A percentile compares a stretch with the other conserved stretches of the same genome.
Evolutionary conservation across 2,888 invertebrate genomes (phyloP).

Genomic region (Drosophila algonquin): DNA sequence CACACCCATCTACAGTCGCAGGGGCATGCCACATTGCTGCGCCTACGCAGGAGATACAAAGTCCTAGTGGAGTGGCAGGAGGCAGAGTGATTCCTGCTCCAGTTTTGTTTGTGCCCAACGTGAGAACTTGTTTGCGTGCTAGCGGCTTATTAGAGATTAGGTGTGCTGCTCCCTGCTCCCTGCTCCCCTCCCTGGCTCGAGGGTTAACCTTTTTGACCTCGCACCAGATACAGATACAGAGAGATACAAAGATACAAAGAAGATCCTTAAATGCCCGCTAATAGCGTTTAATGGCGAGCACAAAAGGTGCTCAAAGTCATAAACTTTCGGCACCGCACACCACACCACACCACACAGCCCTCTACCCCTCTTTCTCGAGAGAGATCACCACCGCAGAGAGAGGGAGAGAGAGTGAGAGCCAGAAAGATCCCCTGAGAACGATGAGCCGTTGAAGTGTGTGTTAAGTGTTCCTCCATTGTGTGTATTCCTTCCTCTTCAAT

Average conservation of each 20-base stretch:
- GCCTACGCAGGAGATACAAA: slow-evolving; percentile 1
- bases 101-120: slow-evolving; percentile 81
- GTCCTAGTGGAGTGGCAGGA: slow-evolving; percentile 19
- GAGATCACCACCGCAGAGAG: slow-evolving; percentile 28
- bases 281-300: slow-evolving; percentile 76
- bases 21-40: slow-evolving; percentile 35
- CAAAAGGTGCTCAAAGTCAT: slow-evolving; percentile 79
- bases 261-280: slow-evolving; percentile 78
- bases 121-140: slow-evolving; percentile 80
- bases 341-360: background rate
- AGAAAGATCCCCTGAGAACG: slow-evolving; percentile 2
- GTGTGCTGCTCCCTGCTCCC: slow-evolving; percentile 40
- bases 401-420: slow-evolving; percentile 11
- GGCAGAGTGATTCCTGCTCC: slow-evolving; percentile 54
- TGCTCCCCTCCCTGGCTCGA: slow-evolving; percentile 44
- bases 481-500: slow-evolving; percentile 14
- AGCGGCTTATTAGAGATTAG: slow-evolving; percentile 79
- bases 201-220: slow-evolving; percentile 49
- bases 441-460: slow-evolving; percentile 35
- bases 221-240: slow-evolving; percentile 25
- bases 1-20: slow-evolving; percentile 68
- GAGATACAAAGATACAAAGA: slow-evolving; percentile 33
- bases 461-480: slow-evolving; percentile 61
- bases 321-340: slow-evolving; percentile 49
- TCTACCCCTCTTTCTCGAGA: background rate